Conservation (phyloP, 2,113 vertebrate genomes). For the Myiagra hebetior region DNA sequence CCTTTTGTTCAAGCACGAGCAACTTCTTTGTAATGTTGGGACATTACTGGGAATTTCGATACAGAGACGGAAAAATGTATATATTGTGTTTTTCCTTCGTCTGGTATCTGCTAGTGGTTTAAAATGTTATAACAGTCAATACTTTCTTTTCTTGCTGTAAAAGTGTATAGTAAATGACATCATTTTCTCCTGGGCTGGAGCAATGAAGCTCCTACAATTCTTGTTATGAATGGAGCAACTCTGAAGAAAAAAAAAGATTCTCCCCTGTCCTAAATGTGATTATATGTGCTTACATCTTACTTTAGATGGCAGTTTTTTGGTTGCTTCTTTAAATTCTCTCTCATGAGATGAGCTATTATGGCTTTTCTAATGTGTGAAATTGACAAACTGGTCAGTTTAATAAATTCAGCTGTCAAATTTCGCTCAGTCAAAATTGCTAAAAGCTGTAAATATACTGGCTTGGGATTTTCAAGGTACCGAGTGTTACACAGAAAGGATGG, state of each 20-base stretch:
- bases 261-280: background rate
- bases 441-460: conserved; percentile 65
- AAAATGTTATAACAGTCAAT: background rate
- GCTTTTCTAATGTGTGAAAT: conserved; percentile 67
- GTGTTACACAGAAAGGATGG: background rate
- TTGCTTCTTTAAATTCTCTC: conserved; percentile 60
- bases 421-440: conserved; percentile 68
- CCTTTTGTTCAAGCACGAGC: background rate
- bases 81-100: background rate
- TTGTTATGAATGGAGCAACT: conserved; percentile 25
- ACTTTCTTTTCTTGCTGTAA: background rate
- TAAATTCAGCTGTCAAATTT: conserved; percentile 76
- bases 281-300: conserved; percentile 40
- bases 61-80: background rate
- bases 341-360: conserved; percentile 59
- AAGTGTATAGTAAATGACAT: background rate
- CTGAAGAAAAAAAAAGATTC: conserved; percentile 32
- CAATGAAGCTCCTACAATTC: background rate
- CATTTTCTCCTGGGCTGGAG: conserved; percentile 8
- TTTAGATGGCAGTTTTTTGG: conserved; percentile 44
- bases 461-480: conserved; percentile 59
- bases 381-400: conserved; percentile 72
- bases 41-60: background rate
- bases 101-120: background rate
- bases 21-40: background rate